Evolutionary conservation across 2,113 vertebrate species (phyloP), one percentile per base, ranked within the genome.

Genomic region (Elachura formosa): DNA sequence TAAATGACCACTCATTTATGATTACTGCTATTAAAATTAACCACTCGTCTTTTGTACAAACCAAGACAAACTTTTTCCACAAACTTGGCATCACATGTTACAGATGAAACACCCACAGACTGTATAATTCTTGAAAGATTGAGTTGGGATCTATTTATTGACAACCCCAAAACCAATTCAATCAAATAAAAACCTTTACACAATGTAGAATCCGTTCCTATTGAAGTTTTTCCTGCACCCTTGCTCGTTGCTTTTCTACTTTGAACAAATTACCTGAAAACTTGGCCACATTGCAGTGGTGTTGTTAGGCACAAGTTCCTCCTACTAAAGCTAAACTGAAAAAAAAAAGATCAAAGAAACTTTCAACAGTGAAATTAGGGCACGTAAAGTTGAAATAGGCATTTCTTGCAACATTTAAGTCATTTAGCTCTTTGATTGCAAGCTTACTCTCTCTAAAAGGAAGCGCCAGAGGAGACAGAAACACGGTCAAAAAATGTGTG

Each of bases 321-420:
- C 71, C 76, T 78, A 74, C 45, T 84, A 55, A 93, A 15, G 51
- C 24, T 93, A 90, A 90, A 78, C n/a, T 20, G 40, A n/a, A 67
- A 71, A 51, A 61, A 72, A 78, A 76, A 91, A 96, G 69, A 95
- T 94, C 94, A 94, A 96, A 96, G 94, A 76, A 94, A 80, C 79
- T 90, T 93, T 87, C 76, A 89, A 29, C 59, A 55, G 79, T n/a
- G 83, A 93, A 96, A 94, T 93, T 94, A 95, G 75, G 76, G 67
- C 61, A 93, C 0, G 22, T 69, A 63, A 59, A 86, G 64, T 56
- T 96, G 90, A 96, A 95, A 90, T 84, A 46, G 3, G 3, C 56
- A 46, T 86, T 96, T 94, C 94, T 94, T 75, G 76, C 94, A 92
- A 77, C 73, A 59, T 56, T 86, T 71, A 74, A 77, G 64, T 93